Percentiles rank a stretch among this genome's conserved stretches.
Conservation (phyloP, 2,888 invertebrate species). For the Drosophila dives region DNA sequence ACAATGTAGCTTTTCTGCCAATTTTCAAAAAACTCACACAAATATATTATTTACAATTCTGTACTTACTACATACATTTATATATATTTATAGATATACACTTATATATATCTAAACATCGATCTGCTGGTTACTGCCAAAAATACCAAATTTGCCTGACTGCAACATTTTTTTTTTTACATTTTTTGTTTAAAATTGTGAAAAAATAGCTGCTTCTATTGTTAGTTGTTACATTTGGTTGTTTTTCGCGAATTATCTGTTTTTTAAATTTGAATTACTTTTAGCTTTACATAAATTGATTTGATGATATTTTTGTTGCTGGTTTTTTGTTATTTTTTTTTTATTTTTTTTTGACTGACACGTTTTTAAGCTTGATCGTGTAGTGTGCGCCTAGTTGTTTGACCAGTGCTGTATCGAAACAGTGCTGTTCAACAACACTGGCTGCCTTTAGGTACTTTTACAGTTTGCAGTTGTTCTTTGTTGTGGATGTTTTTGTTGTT, state of each 20-base stretch:
- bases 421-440: slow-evolving; percentile 37
- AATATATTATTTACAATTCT: slow-evolving; percentile 68
- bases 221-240: slow-evolving; percentile 55
- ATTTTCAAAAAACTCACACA: slow-evolving; percentile 63
- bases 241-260: slow-evolving; percentile 42
- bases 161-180: slow-evolving; percentile 10
- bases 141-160: slow-evolving; percentile 28
- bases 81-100: slow-evolving; percentile 22
- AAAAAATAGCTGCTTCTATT: slow-evolving; percentile 79
- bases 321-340: slow-evolving; percentile 12
- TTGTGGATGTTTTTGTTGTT: slow-evolving; percentile 45
- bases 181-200: slow-evolving; percentile 68
- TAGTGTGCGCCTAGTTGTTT: slow-evolving; percentile 52
- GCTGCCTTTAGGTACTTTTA: slow-evolving; percentile 46
- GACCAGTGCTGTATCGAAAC: slow-evolving; percentile 31
- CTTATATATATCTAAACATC: slow-evolving; percentile 42
- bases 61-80: slow-evolving; percentile 53
- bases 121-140: slow-evolving; percentile 27
- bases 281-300: slow-evolving; percentile 71
- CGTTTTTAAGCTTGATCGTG: slow-evolving; percentile 33
- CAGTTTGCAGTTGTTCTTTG: slow-evolving; percentile 45
- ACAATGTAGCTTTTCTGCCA: slow-evolving; percentile 42
- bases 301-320: slow-evolving; percentile 62
- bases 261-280: slow-evolving; percentile 65
- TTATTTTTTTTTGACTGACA: slow-evolving; percentile 20